These are phyloP conservation scores for Siniperca undulata DNA, from an alignment of 2,797 vertebrate genomes.

Conservation along the genomic window DNA sequence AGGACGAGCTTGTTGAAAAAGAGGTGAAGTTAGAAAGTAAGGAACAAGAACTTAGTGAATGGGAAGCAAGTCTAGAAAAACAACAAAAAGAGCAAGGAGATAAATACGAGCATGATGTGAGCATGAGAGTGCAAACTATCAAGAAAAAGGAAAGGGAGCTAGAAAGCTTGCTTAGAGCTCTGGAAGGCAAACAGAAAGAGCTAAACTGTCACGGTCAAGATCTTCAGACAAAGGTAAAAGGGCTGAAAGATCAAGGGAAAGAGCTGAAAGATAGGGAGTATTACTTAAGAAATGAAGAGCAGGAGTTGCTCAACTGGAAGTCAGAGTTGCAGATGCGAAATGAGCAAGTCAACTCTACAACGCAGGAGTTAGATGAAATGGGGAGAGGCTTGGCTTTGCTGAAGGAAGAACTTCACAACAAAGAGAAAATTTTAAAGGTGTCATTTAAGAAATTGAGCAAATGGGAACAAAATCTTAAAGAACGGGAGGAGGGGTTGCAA, in stretches of 20 bases:
- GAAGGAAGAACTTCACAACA: constrained; percentile 64
- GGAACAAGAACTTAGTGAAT: constrained; percentile 51
- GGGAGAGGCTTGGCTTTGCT: constrained; percentile 55
- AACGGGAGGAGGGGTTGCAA: constrained; percentile 47
- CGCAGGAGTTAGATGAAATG: constrained; percentile 62
- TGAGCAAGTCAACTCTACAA: constrained; percentile 30
- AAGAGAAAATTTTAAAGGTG: constrained; percentile 55
- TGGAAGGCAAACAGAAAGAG: constrained; percentile 73
- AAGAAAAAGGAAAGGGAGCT: constrained; percentile 63
- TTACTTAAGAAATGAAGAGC: constrained; percentile 56
- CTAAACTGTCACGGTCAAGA: constrained; percentile 71
- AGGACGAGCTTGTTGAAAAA: constrained; percentile 51
- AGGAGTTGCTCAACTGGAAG: constrained; percentile 64
- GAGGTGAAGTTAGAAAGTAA: constrained; percentile 46
- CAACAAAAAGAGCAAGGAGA: constrained; percentile 48
- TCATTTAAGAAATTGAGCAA: constrained; percentile 37
- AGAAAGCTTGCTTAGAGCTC: constrained; percentile 46
- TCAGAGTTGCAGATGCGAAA: constrained; percentile 55
- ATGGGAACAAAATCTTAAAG: constrained; percentile 59
- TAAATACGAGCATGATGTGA: not conserved
- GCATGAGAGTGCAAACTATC: constrained; percentile 5
- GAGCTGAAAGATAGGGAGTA: constrained; percentile 68
- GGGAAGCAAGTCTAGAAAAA: constrained; percentile 39
- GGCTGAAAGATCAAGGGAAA: constrained; percentile 76
- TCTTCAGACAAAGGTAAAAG: constrained; percentile 79